A percentile compares a stretch with the other conserved stretches of the same genome.
Evolutionary conservation across 2,113 vertebrate species (phyloP).

Genomic region (Zosterops japonicus): DNA sequence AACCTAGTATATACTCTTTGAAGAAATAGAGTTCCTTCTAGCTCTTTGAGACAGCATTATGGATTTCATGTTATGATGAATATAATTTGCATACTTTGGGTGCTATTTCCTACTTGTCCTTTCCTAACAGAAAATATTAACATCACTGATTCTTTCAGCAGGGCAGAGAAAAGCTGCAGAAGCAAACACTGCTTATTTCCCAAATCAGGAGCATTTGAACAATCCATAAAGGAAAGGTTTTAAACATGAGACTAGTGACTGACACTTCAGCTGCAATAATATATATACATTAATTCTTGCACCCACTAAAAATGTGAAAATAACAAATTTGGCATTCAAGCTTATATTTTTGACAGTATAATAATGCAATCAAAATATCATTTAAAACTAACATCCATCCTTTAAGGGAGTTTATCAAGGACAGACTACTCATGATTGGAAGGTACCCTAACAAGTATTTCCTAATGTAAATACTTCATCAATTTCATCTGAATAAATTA

Average conservation of each 20-base stretch:
- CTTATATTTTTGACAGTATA: conserved; percentile 1
- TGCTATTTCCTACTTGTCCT: background rate
- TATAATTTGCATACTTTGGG: background rate
- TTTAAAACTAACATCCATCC: background rate
- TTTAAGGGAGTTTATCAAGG: background rate
- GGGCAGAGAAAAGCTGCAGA: background rate
- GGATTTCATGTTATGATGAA: background rate
- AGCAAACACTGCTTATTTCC: background rate
- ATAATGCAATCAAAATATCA: background rate
- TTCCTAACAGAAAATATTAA: background rate
- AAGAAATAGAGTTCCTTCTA: background rate
- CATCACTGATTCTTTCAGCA: background rate
- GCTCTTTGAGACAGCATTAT: background rate
- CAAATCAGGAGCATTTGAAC: background rate
- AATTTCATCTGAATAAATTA: conserved; percentile 13
- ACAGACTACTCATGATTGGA: background rate
- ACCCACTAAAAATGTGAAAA: background rate
- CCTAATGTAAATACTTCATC: background rate
- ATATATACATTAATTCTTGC: background rate
- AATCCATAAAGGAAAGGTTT: background rate
- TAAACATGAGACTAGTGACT: background rate
- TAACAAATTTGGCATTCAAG: background rate
- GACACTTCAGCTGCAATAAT: background rate
- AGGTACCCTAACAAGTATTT: background rate
- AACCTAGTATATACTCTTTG: background rate